Conservation (phyloP, 2,113 vertebrate genomes). For the Gymnogyps californianus region DNA sequence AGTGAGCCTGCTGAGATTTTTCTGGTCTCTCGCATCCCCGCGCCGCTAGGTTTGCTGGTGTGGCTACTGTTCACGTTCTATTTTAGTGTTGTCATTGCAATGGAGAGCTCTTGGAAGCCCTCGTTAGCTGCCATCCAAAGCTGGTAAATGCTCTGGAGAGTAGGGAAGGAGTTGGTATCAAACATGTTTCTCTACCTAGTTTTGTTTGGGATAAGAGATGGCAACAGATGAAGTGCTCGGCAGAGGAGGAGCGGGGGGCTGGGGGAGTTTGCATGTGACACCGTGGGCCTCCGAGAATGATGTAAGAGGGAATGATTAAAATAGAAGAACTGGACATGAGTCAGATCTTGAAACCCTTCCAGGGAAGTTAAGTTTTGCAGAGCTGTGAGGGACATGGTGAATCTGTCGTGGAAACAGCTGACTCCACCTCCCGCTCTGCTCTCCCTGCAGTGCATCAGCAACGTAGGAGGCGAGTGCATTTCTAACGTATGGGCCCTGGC, state of each 20-base stretch:
- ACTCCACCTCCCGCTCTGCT: background rate
- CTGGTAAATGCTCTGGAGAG: background rate
- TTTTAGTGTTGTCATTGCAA: background rate
- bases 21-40: background rate
- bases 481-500: background rate
- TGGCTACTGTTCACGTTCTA: background rate
- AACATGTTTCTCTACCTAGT: background rate
- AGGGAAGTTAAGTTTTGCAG: constrained; percentile 49
- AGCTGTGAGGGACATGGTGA: constrained; percentile 44
- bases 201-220: background rate
- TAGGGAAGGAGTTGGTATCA: background rate
- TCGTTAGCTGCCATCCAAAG: background rate
- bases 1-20: background rate
- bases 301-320: constrained; percentile 68
- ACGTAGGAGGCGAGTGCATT: background rate
- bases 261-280: constrained; percentile 40
- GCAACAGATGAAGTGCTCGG: background rate
- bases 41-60: background rate
- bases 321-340: constrained; percentile 68
- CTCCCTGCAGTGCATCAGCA: background rate
- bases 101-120: background rate
- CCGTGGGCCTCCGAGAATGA: constrained; percentile 58
- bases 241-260: background rate
- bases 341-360: constrained; percentile 68
- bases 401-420: constrained; percentile 17